Conservation (phyloP, 2,888 invertebrate genomes). For the Sacculina carcini region DNA sequence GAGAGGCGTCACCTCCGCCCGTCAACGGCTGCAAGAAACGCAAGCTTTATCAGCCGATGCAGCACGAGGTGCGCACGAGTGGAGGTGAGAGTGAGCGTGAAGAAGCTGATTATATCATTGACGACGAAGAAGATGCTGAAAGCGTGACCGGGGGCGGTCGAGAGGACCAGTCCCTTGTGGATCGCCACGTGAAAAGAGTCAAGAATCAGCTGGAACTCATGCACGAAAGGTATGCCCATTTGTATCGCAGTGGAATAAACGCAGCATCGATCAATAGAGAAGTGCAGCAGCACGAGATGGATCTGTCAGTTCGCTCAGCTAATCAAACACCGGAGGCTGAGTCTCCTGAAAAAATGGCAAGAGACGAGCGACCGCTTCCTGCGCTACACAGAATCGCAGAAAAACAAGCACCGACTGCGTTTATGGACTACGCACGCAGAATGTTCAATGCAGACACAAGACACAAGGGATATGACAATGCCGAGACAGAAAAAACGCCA, state of each 20-base stretch:
- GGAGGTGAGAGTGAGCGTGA: constrained; percentile 7
- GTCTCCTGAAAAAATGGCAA: constrained; percentile 42
- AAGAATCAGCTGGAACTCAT: constrained; percentile 70
- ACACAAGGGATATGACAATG: too few relatives aligned
- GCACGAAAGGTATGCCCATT: constrained; percentile 67
- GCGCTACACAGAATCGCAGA: constrained; percentile 12
- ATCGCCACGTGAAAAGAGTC: constrained; percentile 35
- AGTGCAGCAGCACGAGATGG: neutral
- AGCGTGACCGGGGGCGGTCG: constrained; percentile 36
- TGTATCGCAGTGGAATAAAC: constrained; percentile 28
- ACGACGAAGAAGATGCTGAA: constrained; percentile 27
- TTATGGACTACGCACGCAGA: constrained; percentile 13
- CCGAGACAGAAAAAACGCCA: too few relatives aligned
- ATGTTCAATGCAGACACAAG: constrained; percentile 2
- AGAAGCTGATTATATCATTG: constrained; percentile 15
- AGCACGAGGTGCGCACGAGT: constrained; percentile 38
- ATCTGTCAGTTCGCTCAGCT: neutral
- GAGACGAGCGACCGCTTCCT: constrained; percentile 24
- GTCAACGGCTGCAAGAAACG: constrained; percentile 86
- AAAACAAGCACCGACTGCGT: constrained; percentile 25
- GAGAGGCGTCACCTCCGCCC: constrained; percentile 11
- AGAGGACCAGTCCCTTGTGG: constrained; percentile 29
- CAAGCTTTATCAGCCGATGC: constrained; percentile 82
- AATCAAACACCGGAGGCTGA: constrained; percentile 19
- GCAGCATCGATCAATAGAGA: neutral